Conservation (phyloP, 2,888 invertebrate species). For the Drosophila peninsularis region DNA sequence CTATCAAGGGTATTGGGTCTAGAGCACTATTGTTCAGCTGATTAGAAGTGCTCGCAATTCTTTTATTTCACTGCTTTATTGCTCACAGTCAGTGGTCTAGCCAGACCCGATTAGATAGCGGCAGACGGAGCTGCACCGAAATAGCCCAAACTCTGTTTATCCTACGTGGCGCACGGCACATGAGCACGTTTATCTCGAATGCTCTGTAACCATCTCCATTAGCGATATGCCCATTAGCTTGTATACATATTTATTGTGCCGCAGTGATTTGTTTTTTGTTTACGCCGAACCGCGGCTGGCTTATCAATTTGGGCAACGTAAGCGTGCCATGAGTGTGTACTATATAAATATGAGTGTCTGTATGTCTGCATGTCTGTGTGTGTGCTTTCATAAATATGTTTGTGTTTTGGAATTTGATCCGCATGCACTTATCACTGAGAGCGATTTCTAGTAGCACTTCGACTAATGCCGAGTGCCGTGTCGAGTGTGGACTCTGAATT, state of each 20-base stretch:
- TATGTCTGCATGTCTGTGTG: background rate
- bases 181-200: slow-evolving; percentile 12
- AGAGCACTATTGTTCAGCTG: slow-evolving; percentile 20
- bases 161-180: slow-evolving; percentile 33
- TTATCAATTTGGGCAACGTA: slow-evolving; percentile 54
- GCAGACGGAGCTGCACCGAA: slow-evolving; percentile 34
- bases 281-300: slow-evolving; percentile 13
- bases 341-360: background rate
- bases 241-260: background rate
- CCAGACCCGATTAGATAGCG: slow-evolving; percentile 56
- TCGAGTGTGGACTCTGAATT: slow-evolving; percentile 8
- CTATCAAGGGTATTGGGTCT: slow-evolving; percentile 55
- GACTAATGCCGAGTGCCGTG: slow-evolving; percentile 4
- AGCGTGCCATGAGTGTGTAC: slow-evolving; percentile 37
- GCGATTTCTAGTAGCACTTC: slow-evolving; percentile 41
- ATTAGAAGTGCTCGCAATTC: slow-evolving; percentile 39
- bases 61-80: slow-evolving; percentile 18
- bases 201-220: slow-evolving; percentile 1
- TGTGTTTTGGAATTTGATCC: slow-evolving; percentile 51
- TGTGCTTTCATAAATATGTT: background rate
- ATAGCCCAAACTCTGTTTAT: slow-evolving; percentile 20
- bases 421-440: slow-evolving; percentile 42
- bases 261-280: slow-evolving; percentile 35
- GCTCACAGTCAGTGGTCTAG: slow-evolving; percentile 57
- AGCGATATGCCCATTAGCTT: no score